phyloP scores from a whole-genome alignment of 2,797 vertebrate species.

The Eupleurogrammus muticus region DNA sequence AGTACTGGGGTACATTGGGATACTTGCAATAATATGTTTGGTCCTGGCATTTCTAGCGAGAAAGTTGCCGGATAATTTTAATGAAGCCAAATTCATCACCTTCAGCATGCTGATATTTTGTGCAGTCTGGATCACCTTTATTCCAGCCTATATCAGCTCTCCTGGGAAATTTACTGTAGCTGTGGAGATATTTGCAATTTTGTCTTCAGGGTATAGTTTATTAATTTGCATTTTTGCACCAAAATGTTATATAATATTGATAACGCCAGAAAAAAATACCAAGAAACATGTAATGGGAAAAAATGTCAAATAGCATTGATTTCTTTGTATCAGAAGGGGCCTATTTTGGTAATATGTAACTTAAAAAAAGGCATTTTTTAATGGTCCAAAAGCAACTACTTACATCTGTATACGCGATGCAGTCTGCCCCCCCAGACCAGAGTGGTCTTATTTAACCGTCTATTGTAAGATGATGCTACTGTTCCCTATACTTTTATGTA shows the following conservation, averaged over 20 bases:
- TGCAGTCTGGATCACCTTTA: slow-evolving; percentile 84
- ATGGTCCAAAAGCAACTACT: too few relatives aligned
- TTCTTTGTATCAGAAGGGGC: neutral
- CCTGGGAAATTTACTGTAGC: slow-evolving; percentile 85
- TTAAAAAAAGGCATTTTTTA: too few relatives aligned
- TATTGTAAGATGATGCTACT: too few relatives aligned
- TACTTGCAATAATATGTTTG: slow-evolving; percentile 77
- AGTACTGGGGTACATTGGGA: slow-evolving; percentile 82
- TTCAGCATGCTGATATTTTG: slow-evolving; percentile 86
- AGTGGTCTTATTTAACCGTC: too few relatives aligned
- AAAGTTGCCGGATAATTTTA: slow-evolving; percentile 84
- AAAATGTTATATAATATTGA: slow-evolving; percentile 83
- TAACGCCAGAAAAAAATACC: slow-evolving; percentile 81
- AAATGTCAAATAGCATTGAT: slow-evolving; percentile 6
- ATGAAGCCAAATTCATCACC: slow-evolving; percentile 83
- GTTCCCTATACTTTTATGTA: too few relatives aligned
- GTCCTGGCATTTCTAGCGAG: slow-evolving; percentile 82
- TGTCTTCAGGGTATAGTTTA: slow-evolving; percentile 80
- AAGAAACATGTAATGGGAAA: slow-evolving; percentile 77
- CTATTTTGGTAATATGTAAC: too few relatives aligned
- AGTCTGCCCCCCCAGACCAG: too few relatives aligned
- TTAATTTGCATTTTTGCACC: slow-evolving; percentile 80
- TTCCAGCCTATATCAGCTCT: slow-evolving; percentile 83
- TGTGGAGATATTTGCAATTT: slow-evolving; percentile 85
- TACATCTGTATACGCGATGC: too few relatives aligned